These are phyloP conservation scores for Aythya fuligula DNA, from an alignment of 2,797 vertebrate species.

Conservation along the genomic window DNA sequence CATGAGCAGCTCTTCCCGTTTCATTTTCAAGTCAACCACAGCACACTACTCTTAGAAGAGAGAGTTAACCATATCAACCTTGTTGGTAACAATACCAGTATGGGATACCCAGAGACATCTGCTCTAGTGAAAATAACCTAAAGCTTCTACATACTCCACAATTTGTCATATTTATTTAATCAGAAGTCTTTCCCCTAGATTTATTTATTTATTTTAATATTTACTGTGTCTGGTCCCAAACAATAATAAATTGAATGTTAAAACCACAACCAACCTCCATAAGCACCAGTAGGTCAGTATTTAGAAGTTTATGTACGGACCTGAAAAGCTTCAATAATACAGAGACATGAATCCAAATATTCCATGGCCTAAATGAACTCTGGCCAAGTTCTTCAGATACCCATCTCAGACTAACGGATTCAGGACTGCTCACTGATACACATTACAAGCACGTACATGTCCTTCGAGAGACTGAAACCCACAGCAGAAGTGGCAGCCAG, in stretches of 20 bases:
- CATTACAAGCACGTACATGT: neutral
- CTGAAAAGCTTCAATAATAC: neutral
- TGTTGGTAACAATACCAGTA: neutral
- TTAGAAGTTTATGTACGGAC: neutral
- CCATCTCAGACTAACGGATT: rapidly evolving
- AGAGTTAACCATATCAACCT: neutral
- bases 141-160: neutral
- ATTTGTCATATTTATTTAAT: neutral
- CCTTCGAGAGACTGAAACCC: neutral
- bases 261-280: neutral
- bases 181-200: neutral
- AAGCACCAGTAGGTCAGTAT: neutral
- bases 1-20: rapidly evolving
- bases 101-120: neutral
- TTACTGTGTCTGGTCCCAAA: neutral
- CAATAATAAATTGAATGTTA: neutral
- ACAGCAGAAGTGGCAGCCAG: neutral
- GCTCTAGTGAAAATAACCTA: neutral
- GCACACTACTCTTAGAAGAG: rapidly evolving
- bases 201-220: neutral
- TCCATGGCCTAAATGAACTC: neutral
- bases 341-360: neutral
- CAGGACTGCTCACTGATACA: neutral
- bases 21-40: neutral
- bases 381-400: neutral